Percentiles rank a stretch among this genome's conserved stretches.
phyloP scores from a whole-genome alignment of 2,888 invertebrate genomes.

The Amphipyra berbera region DNA sequence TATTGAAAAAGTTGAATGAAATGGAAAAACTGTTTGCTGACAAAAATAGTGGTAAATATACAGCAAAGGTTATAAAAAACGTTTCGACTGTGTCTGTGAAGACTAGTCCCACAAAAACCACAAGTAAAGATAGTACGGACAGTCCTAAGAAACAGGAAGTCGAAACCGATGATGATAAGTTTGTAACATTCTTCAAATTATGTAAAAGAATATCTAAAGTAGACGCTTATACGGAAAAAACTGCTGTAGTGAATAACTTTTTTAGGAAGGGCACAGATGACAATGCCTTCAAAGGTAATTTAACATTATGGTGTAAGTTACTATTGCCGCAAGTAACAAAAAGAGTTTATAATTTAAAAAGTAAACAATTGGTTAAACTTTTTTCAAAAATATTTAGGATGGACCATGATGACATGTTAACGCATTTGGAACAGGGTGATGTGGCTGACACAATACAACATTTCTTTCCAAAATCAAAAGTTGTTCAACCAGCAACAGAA shows the following conservation, averaged over 20 bases:
- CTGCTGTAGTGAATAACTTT: conserved; percentile 92
- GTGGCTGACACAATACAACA: conserved; percentile 95
- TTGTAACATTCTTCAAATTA: conserved; percentile 93
- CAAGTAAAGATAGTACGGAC: conserved; percentile 40
- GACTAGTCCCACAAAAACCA: conserved; percentile 24
- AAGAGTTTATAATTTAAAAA: conserved; percentile 97
- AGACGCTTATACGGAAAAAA: conserved; percentile 95
- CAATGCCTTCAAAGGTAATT: conserved; percentile 93
- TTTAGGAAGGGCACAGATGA: conserved; percentile 91
- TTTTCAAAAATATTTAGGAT: conserved; percentile 94
- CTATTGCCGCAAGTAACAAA: conserved; percentile 95
- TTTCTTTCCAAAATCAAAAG: conserved; percentile 92
- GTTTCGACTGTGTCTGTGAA: conserved; percentile 61
- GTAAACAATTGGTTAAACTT: conserved; percentile 96
- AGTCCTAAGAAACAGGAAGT: conserved; percentile 36
- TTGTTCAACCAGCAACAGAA: conserved; percentile 90
- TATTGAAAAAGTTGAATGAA: conserved; percentile 91
- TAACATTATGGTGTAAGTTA: conserved; percentile 94
- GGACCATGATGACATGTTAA: conserved; percentile 94
- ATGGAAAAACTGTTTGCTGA: conserved; percentile 88
- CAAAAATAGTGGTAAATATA: conserved; percentile 86
- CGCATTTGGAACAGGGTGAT: conserved; percentile 96
- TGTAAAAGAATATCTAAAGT: conserved; percentile 94
- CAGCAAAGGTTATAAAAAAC: conserved; percentile 80
- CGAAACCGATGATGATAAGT: conserved; percentile 91